These are phyloP conservation scores for Podiceps cristatus DNA, from an alignment of 2,113 vertebrate genomes.

Conservation along the genomic window DNA sequence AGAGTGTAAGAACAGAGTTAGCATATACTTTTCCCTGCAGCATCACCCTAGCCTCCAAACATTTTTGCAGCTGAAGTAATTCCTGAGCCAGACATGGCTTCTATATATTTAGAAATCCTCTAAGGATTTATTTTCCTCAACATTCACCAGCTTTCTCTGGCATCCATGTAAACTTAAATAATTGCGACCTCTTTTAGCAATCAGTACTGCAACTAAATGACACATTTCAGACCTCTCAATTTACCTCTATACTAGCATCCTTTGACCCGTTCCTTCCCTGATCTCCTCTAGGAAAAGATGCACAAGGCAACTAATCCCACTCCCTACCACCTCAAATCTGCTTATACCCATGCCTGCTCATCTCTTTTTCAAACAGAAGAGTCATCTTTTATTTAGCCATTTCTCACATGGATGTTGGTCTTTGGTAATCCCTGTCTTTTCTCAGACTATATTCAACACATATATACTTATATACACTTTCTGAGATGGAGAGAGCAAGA, in stretches of 20 bases:
- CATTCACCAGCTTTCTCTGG: neutral
- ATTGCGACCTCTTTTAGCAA: neutral
- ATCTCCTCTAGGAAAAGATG: neutral
- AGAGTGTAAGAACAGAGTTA: neutral
- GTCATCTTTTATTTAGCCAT: neutral
- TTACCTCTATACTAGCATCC: neutral
- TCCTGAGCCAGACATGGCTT: neutral
- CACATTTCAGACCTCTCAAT: neutral
- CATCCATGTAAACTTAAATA: neutral
- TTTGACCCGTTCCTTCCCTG: neutral
- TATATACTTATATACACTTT: neutral
- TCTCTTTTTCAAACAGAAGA: neutral
- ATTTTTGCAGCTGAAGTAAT: neutral
- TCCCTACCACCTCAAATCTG: neutral
- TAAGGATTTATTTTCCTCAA: neutral
- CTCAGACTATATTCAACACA: neutral
- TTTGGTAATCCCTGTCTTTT: neutral
- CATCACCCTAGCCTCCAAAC: neutral
- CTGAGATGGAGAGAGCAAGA: neutral
- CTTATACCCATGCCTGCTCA: neutral
- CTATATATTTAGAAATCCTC: neutral
- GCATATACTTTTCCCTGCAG: neutral
- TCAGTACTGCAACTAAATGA: neutral
- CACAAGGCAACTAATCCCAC: neutral
- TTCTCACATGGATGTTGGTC: neutral